These are phyloP conservation scores for Agrotis ipsilon DNA, from an alignment of 2,888 invertebrate species.

Conservation along the genomic window DNA sequence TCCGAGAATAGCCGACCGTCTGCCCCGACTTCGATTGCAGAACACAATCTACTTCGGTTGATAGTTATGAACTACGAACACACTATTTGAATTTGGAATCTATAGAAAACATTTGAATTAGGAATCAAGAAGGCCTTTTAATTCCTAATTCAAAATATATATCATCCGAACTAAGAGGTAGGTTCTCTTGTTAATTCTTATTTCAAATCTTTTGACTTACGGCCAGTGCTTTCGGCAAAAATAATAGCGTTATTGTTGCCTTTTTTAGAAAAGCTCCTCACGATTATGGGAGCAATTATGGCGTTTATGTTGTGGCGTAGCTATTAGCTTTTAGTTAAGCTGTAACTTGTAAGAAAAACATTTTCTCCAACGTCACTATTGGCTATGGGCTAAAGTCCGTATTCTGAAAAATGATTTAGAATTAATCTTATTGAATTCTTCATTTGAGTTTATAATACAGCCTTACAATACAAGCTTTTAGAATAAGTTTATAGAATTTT, in stretches of 20 bases:
- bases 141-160: too few species aligned
- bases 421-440: background rate
- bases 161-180: too few species aligned
- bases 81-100: conserved; percentile 29
- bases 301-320: too few species aligned
- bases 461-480: background rate
- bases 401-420: background rate
- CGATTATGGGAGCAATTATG: too few species aligned
- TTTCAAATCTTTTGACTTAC: too few species aligned
- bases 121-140: background rate
- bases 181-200: too few species aligned
- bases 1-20: conserved; percentile 79
- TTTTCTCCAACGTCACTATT: background rate
- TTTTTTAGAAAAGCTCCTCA: too few species aligned
- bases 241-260: too few species aligned
- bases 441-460: background rate
- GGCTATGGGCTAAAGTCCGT: background rate
- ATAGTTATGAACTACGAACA: conserved; percentile 43
- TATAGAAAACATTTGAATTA: conserved; percentile 15
- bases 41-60: conserved; percentile 61
- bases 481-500: conserved; percentile 18
- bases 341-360: too few species aligned
- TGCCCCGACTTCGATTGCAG: conserved; percentile 73
- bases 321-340: too few species aligned
- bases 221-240: too few species aligned